phyloP scores from a whole-genome alignment of 2,888 invertebrate genomes.

The Himalopsyche japonica region DNA sequence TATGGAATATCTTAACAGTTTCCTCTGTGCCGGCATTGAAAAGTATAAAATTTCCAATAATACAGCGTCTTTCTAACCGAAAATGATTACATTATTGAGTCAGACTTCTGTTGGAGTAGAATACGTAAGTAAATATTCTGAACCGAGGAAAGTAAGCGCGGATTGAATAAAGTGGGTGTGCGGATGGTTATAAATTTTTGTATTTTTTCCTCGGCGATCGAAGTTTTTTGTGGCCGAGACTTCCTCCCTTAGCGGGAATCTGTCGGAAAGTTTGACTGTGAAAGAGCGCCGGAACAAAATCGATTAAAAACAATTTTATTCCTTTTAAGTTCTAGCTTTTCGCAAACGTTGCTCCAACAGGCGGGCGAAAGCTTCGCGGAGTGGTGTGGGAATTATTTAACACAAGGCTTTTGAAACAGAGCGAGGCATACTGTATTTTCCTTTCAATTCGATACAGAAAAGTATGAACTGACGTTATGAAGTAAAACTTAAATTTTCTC shows the following conservation, averaged over 20 bases:
- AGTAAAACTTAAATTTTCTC: no score
- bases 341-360: slow-evolving; percentile 16
- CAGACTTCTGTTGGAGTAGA: not conserved
- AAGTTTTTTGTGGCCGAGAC: slow-evolving; percentile 28
- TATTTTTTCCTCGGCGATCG: not conserved
- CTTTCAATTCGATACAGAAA: no score
- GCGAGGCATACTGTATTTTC: not conserved
- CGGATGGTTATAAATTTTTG: not conserved
- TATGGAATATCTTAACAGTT: not conserved
- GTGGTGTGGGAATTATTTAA: slow-evolving; percentile 30
- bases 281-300: slow-evolving; percentile 30
- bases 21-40: not conserved
- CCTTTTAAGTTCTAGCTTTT: slow-evolving; percentile 37
- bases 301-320: slow-evolving; percentile 42
- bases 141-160: not conserved
- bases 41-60: not conserved
- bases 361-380: slow-evolving; percentile 10
- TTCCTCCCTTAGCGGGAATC: not conserved
- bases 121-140: not conserved
- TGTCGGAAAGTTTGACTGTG: slow-evolving; percentile 25
- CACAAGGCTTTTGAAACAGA: not conserved
- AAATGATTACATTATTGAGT: not conserved
- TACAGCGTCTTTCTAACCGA: not conserved
- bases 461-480: no score
- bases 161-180: not conserved